Conservation (phyloP, 2,888 invertebrate species). For the Hydropsyche betteni region DNA sequence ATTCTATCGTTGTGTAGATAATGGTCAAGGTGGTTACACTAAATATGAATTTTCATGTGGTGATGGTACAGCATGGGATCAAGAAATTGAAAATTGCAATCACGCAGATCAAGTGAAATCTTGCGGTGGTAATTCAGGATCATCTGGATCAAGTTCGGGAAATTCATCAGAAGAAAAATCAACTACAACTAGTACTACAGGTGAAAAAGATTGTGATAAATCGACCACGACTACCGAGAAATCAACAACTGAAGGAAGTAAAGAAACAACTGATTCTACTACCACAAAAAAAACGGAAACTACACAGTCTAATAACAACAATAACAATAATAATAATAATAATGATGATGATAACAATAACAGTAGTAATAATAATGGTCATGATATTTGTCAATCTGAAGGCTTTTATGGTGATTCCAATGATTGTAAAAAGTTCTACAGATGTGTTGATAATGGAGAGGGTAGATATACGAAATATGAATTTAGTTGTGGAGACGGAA, state of each 20-base stretch:
- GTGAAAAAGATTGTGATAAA: not conserved
- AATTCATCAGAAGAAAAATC: constrained; percentile 50
- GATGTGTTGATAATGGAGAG: constrained; percentile 62
- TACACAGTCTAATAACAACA: constrained; percentile 16
- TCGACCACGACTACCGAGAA: constrained; percentile 35
- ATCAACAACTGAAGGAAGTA: constrained; percentile 43
- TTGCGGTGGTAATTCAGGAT: constrained; percentile 54
- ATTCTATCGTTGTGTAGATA: constrained; percentile 79
- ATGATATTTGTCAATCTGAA: constrained; percentile 59
- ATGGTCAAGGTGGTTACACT: constrained; percentile 68
- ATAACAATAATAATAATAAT: constrained; percentile 10
- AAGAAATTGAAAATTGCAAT: constrained; percentile 74
- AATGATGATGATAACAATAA: too few relatives aligned
- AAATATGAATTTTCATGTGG: constrained; percentile 79
- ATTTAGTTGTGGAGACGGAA: constrained; percentile 67
- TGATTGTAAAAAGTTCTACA: constrained; percentile 70
- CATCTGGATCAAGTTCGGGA: constrained; percentile 9
- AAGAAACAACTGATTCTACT: constrained; percentile 51
- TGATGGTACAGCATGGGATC: constrained; percentile 82
- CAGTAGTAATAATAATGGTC: constrained; percentile 40
- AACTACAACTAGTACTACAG: constrained; percentile 35
- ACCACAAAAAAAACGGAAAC: constrained; percentile 53
- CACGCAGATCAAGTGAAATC: constrained; percentile 71
- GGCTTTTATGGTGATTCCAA: constrained; percentile 67
- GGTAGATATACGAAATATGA: constrained; percentile 62